Base-by-base conservation (phyloP, 2,797 vertebrate genomes). In the Argentina silus region DNA sequence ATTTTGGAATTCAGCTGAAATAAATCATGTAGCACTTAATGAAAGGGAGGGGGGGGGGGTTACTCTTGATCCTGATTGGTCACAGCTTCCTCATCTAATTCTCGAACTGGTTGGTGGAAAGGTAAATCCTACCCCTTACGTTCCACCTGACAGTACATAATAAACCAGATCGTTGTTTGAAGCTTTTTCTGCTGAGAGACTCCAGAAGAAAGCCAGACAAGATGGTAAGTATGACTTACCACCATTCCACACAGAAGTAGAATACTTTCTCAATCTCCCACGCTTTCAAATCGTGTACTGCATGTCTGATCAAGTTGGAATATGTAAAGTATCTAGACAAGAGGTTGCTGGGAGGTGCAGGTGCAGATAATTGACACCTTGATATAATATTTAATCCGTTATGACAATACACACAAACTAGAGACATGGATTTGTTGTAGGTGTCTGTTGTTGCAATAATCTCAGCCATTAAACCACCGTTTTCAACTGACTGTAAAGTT, bases 141-240 rank as follows among this genome's bases (percentile, higher is more conserved):
- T 23, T 14, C 12, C 36, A 36, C 56, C 77, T 63, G 21, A 3
- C 17, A 0, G 19, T 1, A 7, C 43, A 72, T 80, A 84, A 89
- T 78, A 90, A 88, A 74, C 57, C 15, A 0, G 8, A 48, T 76
- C 73, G 79, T 73, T 78, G 79, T 19, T 9, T 11, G 70, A 69
- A 27, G 56, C 7, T 69, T 71, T 44, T 19, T n/a, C 77, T 73
- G 70, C 80, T 64, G 0, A 0, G 77, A 47, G 50, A 43, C n/a
- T 23, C 59, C 42, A 73, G 69, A 80, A 69, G 4, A 72, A 88
- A 72, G 72, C 77, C 77, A 74, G 85, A 55, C 80, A 85, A 77
- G 44, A 91, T 91, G 89, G 90, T 91, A 42, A 80, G 89, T 78
- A 17, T 3, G 1, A 12, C 9, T 23, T 51, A 10, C 3, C 11